Percentiles rank a stretch among this genome's conserved stretches.
Evolutionary conservation across 2,888 invertebrate species (phyloP).

Genomic region (Linnaemya tessellans): DNA sequence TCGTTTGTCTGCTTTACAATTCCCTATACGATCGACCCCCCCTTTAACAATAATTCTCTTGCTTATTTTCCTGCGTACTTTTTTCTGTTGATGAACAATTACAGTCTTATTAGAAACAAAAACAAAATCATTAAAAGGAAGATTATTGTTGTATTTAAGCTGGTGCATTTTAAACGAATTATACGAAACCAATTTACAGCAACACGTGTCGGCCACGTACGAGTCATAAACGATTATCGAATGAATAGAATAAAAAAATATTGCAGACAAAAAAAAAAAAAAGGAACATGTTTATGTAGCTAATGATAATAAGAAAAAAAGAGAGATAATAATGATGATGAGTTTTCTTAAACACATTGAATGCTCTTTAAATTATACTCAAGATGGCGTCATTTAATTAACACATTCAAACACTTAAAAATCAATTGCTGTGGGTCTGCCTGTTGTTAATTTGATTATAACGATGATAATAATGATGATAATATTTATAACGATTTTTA

Average conservation of each 20-base stretch:
- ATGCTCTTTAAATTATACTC: conserved; percentile 13
- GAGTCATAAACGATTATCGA: conserved; percentile 20
- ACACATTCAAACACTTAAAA: conserved; percentile 36
- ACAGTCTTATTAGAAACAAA: no score
- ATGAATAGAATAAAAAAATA: not conserved
- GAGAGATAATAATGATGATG: conserved; percentile 10
- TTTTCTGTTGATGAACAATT: not conserved
- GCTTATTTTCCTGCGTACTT: no score
- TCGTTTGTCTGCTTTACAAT: no score
- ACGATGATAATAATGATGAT: conserved; percentile 18
- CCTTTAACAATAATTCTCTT: no score
- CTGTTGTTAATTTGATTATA: conserved; percentile 22
- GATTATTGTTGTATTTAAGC: not conserved
- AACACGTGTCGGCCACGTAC: conserved; percentile 48
- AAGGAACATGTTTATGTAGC: not conserved
- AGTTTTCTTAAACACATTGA: no score
- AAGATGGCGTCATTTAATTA: conserved; percentile 71
- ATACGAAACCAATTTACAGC: conserved; percentile 5
- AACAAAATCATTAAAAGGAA: not conserved
- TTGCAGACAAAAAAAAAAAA: not conserved
- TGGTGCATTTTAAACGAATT: conserved; percentile 31
- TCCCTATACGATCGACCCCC: no score
- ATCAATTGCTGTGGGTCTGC: conserved; percentile 1
- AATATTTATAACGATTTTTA: not conserved
- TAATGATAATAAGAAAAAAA: conserved; percentile 2